Percentiles rank a stretch among this genome's conserved stretches.
phyloP scores from a whole-genome alignment of 1,140 invertebrate species.

The Bombus polaris region DNA sequence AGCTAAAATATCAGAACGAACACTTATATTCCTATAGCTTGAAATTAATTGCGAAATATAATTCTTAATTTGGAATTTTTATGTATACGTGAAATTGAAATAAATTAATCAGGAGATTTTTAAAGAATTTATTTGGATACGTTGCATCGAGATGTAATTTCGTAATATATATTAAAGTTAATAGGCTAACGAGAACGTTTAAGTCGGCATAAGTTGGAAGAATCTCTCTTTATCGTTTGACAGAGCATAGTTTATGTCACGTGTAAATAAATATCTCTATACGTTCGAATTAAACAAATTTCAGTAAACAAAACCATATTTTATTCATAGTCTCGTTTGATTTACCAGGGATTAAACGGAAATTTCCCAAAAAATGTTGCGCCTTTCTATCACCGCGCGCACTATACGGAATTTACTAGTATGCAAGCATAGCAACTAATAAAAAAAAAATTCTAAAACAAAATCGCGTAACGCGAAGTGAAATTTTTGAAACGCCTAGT shows the following conservation, averaged over 20 bases:
- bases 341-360: not conserved
- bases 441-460: not conserved
- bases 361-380: not conserved
- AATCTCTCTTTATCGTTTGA: not conserved
- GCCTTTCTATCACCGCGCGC: not conserved
- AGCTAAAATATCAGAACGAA: not conserved
- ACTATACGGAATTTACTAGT: not conserved
- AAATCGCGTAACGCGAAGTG: not conserved
- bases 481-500: not conserved
- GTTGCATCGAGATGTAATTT: not conserved
- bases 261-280: not conserved
- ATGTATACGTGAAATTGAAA: not conserved
- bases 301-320: conserved; percentile 1
- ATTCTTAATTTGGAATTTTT: not conserved
- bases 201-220: not conserved
- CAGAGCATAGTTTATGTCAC: not conserved
- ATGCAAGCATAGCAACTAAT: not conserved
- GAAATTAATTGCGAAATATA: not conserved
- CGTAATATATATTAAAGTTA: not conserved
- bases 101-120: not conserved
- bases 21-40: no score
- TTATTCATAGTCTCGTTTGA: not conserved
- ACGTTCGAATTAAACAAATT: not conserved
- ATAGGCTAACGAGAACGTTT: not conserved
- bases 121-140: not conserved